phyloP scores from a whole-genome alignment of 1,140 invertebrate genomes.

The Propsilocerus akamusi region DNA sequence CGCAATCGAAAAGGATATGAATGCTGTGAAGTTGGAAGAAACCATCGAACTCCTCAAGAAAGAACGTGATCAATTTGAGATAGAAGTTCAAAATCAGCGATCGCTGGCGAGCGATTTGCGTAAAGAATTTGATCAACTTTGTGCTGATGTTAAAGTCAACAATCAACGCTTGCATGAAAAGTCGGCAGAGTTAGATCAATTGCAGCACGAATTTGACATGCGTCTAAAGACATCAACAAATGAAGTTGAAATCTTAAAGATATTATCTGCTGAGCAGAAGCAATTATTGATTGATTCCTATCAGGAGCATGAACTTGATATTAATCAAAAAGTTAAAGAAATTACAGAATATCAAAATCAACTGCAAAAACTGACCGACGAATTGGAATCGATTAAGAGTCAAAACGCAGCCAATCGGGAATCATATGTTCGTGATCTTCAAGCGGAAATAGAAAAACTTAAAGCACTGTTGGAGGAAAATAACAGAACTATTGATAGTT shows the following conservation, averaged over 20 bases:
- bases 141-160: neutral
- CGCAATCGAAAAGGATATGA: constrained; percentile 7
- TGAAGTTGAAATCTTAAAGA: constrained; percentile 17
- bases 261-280: constrained; percentile 18
- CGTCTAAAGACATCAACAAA: neutral
- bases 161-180: constrained; percentile 7
- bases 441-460: constrained; percentile 26
- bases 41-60: neutral
- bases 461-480: constrained; percentile 10
- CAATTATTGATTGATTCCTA: constrained; percentile 20
- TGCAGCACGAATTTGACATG: constrained; percentile 9
- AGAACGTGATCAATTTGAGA: neutral
- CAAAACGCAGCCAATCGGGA: constrained; percentile 10
- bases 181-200: constrained; percentile 14
- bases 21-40: constrained; percentile 9
- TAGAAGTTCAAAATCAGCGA: neutral
- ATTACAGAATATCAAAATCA: constrained; percentile 24
- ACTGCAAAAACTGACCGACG: constrained; percentile 10
- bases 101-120: neutral
- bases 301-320: constrained; percentile 15
- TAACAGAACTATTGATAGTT: constrained; percentile 14
- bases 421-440: constrained; percentile 20
- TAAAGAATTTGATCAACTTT: neutral
- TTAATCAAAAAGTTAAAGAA: constrained; percentile 30
- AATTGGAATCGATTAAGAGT: constrained; percentile 10